phyloP scores from a whole-genome alignment of 2,797 vertebrate genomes.

The Enoplosus armatus region DNA sequence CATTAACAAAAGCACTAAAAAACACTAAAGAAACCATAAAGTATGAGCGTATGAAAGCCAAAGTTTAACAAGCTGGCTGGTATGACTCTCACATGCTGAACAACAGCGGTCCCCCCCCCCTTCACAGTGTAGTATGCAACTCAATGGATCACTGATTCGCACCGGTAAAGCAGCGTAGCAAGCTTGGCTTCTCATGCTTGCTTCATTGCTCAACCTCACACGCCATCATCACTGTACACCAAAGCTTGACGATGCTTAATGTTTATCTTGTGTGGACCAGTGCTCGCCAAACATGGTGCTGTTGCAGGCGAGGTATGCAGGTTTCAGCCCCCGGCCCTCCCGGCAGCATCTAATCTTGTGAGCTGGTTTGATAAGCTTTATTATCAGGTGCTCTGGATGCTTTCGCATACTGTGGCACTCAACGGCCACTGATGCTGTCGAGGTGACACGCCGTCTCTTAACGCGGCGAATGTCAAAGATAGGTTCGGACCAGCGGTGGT shows the following conservation, averaged over 20 bases:
- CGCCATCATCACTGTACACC: slow-evolving; percentile 34
- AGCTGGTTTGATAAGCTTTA: slow-evolving; percentile 69
- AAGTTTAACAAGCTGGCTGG: slow-evolving; percentile 74
- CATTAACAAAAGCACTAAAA: slow-evolving; percentile 19
- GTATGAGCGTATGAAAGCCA: slow-evolving; percentile 62
- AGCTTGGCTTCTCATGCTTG: slow-evolving; percentile 57
- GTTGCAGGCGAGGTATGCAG: slow-evolving; percentile 65
- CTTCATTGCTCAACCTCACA: slow-evolving; percentile 65
- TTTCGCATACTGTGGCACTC: slow-evolving; percentile 64
- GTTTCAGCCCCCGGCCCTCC: slow-evolving; percentile 44
- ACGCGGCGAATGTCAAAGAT: slow-evolving; percentile 64
- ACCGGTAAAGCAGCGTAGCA: slow-evolving; percentile 66
- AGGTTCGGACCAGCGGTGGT: slow-evolving; percentile 26
- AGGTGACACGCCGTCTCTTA: slow-evolving; percentile 43
- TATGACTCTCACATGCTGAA: slow-evolving; percentile 80
- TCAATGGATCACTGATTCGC: slow-evolving; percentile 80
- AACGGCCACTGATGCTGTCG: slow-evolving; percentile 20
- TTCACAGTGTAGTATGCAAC: slow-evolving; percentile 47
- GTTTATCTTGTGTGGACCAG: slow-evolving; percentile 68
- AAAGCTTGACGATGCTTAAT: slow-evolving; percentile 50
- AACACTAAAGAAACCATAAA: slow-evolving; percentile 58
- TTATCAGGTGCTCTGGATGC: slow-evolving; percentile 82
- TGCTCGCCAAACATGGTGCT: slow-evolving; percentile 80
- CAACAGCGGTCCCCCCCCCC: slow-evolving; percentile 15
- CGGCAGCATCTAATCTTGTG: slow-evolving; percentile 69